Evolutionary conservation across 2,113 vertebrate genomes (phyloP).

Genomic region (Scomber japonicus): DNA sequence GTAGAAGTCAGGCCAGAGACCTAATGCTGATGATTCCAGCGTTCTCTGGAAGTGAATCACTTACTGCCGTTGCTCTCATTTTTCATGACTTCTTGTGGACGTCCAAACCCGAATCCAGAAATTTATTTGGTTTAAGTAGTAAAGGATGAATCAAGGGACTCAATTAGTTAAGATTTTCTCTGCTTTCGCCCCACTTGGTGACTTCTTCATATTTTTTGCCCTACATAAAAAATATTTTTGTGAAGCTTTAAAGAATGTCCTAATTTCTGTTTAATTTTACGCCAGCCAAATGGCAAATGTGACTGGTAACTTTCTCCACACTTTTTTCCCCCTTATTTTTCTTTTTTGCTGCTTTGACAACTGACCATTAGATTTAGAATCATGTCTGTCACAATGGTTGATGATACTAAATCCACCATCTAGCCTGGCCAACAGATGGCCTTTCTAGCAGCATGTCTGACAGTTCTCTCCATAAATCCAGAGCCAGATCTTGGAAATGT

Average conservation of each 20-base stretch:
- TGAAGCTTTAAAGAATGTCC: too few species aligned
- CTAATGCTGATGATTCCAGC: neutral
- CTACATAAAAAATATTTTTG: too few species aligned
- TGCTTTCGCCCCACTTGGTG: too few species aligned
- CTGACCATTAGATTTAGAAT: slow-evolving; percentile 11
- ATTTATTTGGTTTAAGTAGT: neutral
- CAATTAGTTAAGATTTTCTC: slow-evolving; percentile 9
- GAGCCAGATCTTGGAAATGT: slow-evolving; percentile 16
- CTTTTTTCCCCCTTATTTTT: neutral
- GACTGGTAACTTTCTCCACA: neutral
- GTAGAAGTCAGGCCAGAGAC: neutral
- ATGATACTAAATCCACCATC: slow-evolving; percentile 15
- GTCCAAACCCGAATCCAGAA: neutral
- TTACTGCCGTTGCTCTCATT: neutral
- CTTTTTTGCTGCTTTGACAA: neutral
- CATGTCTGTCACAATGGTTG: neutral
- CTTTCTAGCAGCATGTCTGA: slow-evolving; percentile 33
- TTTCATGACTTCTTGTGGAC: neutral
- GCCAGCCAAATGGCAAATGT: neutral
- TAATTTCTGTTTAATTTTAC: too few species aligned
- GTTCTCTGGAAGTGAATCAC: neutral
- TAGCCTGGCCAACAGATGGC: slow-evolving; percentile 21
- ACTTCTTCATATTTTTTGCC: too few species aligned
- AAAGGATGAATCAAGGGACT: slow-evolving; percentile 19
- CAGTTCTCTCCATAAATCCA: slow-evolving; percentile 47